A percentile compares a stretch with the other conserved stretches of the same genome.
Conservation (phyloP, 2,888 invertebrate species). For the Xanthia togata region DNA sequence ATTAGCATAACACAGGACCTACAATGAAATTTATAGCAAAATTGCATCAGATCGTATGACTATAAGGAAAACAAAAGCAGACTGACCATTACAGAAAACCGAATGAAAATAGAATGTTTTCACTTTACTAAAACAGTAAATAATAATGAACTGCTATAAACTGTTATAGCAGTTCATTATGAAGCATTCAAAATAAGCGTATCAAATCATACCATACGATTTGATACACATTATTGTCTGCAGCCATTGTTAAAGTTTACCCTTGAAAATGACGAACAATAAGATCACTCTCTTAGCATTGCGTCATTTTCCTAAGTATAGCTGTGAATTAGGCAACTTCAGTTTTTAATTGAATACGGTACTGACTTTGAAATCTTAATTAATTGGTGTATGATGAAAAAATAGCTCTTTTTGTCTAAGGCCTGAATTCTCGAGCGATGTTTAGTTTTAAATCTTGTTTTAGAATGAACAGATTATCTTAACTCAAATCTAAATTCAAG, state of each 20-base stretch:
- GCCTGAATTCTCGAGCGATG: background rate
- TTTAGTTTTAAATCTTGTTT: background rate
- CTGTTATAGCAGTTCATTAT: too few species aligned
- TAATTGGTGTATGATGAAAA: constrained; percentile 29
- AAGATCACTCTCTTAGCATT: constrained; percentile 43
- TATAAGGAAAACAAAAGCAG: background rate
- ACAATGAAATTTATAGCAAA: background rate
- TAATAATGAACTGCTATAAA: too few species aligned
- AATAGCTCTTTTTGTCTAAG: background rate
- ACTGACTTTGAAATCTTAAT: constrained; percentile 34
- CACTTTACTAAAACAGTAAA: constrained; percentile 5
- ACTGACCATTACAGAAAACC: background rate
- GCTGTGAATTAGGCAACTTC: constrained; percentile 29
- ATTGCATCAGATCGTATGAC: background rate
- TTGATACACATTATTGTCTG: constrained; percentile 40
- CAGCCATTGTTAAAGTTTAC: constrained; percentile 28
- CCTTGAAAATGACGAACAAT: constrained; percentile 50
- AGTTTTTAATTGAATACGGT: constrained; percentile 29
- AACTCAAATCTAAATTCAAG: background rate
- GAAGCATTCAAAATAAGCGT: too few species aligned
- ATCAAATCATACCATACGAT: constrained; percentile 16
- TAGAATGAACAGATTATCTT: background rate
- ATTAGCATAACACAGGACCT: background rate
- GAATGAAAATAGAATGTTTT: background rate
- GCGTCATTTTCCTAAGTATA: constrained; percentile 37